Evolutionary conservation across 2,888 invertebrate species (phyloP), one percentile per base, ranked within the genome.

Genomic region (Amblyjoppa proteus): DNA sequence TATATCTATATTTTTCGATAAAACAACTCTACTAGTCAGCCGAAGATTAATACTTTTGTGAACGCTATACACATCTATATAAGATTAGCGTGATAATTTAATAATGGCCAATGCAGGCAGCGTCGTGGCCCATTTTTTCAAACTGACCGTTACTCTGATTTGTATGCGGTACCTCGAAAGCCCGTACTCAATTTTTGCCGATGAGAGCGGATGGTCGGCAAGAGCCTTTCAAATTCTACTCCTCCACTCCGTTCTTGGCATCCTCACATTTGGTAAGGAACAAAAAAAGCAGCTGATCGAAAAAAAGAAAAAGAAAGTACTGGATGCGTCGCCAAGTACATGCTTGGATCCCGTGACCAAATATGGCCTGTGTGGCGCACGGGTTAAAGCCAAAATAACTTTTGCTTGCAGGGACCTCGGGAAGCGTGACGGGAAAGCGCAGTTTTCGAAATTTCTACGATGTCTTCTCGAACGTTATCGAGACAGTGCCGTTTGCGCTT

Each of bases 151-250:
- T 34, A 93, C 93, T 25, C 81, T 92, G 31, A 74, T 86, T 75
- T 93, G 94, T 78, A 91, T 93, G 91, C 89, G 87, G 82, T 89
- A 90, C 83, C 87, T 92, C 61, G 87, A 90, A 84, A 90, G 89
- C 81, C 86, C 90, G n/a, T 90, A 88, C 75, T 89, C 90, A 71
- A 86, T 91, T 61, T 81, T 89, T 81, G 85, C 87, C 25, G 90
- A 84, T 75, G 86, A 91, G 25, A 88, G 89, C 71, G 86, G 86
- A 71, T 93, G 93, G 93, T 91, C 92, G 61, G 87, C 91, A 53
- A 88, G 93, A 85, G 93, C 93, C 75, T 91, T 91, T 84, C 92
- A 93, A 89, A 91, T 93, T 77, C 88, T 93, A 68, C 88, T 94
- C 68, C 84, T 91, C 11, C 93, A 94, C 85, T 93, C 94, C 20